Percentiles rank a stretch among this genome's conserved stretches.
phyloP scores from a whole-genome alignment of 2,797 vertebrate species.

The Acrocephalus scirpaceus region DNA sequence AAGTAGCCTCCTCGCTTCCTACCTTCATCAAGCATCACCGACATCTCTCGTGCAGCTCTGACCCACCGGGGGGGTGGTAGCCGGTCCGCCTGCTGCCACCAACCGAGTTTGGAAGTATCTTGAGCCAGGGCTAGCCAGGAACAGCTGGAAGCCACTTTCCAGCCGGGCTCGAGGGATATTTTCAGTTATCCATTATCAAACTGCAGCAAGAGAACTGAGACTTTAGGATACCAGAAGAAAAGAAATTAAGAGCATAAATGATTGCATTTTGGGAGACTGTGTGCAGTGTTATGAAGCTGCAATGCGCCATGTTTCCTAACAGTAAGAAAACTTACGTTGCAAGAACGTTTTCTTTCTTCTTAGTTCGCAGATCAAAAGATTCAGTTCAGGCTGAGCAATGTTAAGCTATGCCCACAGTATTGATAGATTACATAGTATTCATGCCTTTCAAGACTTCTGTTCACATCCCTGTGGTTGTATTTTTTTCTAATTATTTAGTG shows the following conservation, averaged over 20 bases:
- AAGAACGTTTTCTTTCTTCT: accelerated
- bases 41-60: no score
- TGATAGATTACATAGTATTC: not conserved
- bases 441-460: not conserved
- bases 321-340: not conserved
- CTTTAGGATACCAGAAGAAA: not conserved
- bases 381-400: not conserved
- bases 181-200: not conserved
- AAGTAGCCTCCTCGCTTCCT: no score
- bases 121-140: no score
- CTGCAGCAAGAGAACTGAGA: not conserved
- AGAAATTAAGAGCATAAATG: not conserved
- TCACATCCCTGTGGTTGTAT: not conserved
- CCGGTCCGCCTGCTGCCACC: no score
- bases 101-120: no score
- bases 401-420: not conserved
- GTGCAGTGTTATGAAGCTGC: not conserved
- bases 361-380: not conserved
- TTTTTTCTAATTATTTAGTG: not conserved
- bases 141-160: no score
- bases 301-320: not conserved
- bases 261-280: not conserved
- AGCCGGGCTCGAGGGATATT: no score
- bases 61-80: no score
- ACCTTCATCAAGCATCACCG: no score